These are phyloP conservation scores for Ormia ochracea DNA, from an alignment of 2,888 invertebrate genomes.

Conservation along the genomic window DNA sequence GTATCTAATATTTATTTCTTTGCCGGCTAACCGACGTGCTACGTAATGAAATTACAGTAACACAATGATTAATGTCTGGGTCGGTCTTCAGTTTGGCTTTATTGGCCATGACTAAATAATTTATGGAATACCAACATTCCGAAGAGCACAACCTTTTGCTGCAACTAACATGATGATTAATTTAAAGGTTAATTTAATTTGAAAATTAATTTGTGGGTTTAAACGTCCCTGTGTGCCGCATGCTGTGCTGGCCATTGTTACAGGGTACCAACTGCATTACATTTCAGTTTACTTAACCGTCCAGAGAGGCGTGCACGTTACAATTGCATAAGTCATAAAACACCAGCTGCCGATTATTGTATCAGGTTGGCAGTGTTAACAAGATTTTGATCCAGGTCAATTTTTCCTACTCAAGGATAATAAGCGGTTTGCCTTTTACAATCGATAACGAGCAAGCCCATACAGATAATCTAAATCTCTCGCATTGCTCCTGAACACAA, in stretches of 20 bases:
- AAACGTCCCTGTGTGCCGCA: neutral
- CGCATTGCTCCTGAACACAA: no score
- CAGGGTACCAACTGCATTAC: conserved; percentile 30
- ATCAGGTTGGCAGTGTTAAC: conserved; percentile 25
- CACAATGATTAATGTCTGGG: conserved; percentile 46
- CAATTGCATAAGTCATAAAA: conserved; percentile 55
- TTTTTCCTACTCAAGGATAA: conserved; percentile 36
- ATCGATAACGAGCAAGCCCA: conserved; percentile 40
- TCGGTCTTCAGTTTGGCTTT: conserved; percentile 16
- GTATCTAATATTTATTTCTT: conserved; percentile 1
- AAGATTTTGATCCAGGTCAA: conserved; percentile 53
- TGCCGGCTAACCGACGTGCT: neutral
- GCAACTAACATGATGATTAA: conserved; percentile 24
- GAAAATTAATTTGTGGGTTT: conserved; percentile 6
- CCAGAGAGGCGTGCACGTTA: conserved; percentile 38
- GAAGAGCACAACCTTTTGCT: neutral
- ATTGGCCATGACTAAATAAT: conserved; percentile 46
- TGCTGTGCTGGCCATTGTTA: neutral
- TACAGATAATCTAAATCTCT: no score
- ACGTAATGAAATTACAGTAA: neutral
- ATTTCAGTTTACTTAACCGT: neutral
- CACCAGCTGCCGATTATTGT: conserved; percentile 45
- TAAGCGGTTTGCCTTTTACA: conserved; percentile 49
- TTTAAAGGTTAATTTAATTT: conserved; percentile 32
- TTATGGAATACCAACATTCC: neutral